Percentiles rank a stretch among this genome's conserved stretches.
These are phyloP conservation scores for Cheirogaleus medius DNA, from an alignment of 2,113 vertebrate species.

Conservation along the genomic window DNA sequence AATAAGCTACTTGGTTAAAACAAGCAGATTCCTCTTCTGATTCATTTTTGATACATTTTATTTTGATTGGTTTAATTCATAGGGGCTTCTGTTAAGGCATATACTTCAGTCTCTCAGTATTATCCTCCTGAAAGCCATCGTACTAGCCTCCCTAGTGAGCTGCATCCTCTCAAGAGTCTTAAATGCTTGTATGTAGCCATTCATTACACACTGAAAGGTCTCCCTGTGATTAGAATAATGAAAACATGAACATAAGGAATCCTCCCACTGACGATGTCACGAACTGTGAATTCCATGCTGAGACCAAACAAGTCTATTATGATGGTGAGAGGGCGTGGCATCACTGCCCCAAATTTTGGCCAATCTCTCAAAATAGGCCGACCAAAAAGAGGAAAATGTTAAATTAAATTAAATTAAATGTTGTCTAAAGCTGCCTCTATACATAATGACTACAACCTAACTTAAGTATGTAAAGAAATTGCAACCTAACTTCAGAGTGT, in stretches of 20 bases:
- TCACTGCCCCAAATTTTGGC: background rate
- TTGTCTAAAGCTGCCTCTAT: background rate
- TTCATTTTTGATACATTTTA: background rate
- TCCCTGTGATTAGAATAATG: background rate
- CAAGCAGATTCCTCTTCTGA: background rate
- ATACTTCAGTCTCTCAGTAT: background rate
- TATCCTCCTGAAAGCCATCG: background rate
- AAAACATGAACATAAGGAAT: background rate
- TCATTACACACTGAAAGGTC: background rate
- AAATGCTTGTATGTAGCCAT: background rate
- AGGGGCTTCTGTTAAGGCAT: background rate
- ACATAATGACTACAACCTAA: background rate
- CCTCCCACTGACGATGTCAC: background rate
- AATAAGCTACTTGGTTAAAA: background rate
- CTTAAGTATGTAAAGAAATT: background rate
- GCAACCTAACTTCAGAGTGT: background rate
- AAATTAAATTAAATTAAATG: background rate
- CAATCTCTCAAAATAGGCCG: background rate
- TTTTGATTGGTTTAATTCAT: background rate
- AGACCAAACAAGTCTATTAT: background rate
- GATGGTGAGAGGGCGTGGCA: background rate
- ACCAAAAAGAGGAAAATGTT: background rate
- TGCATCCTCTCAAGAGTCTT: background rate
- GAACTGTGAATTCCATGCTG: background rate
- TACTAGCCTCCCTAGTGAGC: background rate